Base-by-base conservation (phyloP, 2,113 vertebrate genomes). In the Abramis brama region DNA sequence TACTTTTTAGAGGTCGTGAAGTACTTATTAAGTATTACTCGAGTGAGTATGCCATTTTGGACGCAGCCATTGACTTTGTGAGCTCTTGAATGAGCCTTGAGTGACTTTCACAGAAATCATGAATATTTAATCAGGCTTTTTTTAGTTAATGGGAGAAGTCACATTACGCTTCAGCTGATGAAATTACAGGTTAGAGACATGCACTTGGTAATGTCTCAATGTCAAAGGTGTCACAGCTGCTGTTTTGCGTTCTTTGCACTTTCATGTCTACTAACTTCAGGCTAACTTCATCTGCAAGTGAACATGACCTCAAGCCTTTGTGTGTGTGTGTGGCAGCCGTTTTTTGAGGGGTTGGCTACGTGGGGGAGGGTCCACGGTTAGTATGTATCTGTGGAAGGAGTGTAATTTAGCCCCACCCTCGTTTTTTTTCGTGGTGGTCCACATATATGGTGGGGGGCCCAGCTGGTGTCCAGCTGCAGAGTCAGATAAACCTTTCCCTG, bases 121-220 rank as follows among this genome's bases (percentile, higher is more conserved):
- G 33, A 85, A 89, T 89, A 83, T 86, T 85, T 87, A 59, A 89
- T 87, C 74, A 12, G 57, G 47, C 68, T 81, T 83, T 81, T 73
- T 85, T 81, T 71, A 80, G 68, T 70, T 76, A 80, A 85, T 87
- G 70, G 27, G 19, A 47, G 36, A 59, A 43, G 19, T n/a, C 30
- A 50, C 47, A 30, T 50, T 86, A 57, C 43, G 3, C 57, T 62
- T 74, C 25, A 76, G 52, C 10, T 52, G 76, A 21, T 19, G 47
- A 52, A 55, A 71, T 79, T 55, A 33, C 71, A 79, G 70, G 75
- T 84, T 79, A 80, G 73, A 71, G 36, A n/a, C 21, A 43, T 59
- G 55, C 19, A 77, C 25, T 39, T n/a, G 43, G 55, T 30, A 79
- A 71, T 78, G 60, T 85, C 43, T 88, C 33, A 36, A 25, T n/a